Base-by-base conservation (phyloP, 64 coral and sea anemone genomes). In the Montipora cactus region DNA sequence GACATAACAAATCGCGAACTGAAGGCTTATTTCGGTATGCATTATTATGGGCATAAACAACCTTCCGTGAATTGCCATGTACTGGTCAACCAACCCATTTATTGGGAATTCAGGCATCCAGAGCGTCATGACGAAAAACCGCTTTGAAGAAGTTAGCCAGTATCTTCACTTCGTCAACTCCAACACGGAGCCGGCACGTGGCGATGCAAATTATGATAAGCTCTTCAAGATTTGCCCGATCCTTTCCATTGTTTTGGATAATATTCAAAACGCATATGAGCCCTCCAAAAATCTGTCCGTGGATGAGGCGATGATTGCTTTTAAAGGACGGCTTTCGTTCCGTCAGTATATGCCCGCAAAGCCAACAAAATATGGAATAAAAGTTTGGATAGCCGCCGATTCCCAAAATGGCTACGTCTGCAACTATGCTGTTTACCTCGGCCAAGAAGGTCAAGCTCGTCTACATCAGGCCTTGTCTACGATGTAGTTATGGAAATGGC, bases 401-500 rank as follows among this genome's bases (percentile, higher is more conserved):
- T 25, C 23, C 23, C 23, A 25, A 25, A 25, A 25, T 25, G 23
- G 23, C 23, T 25, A 25, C 23, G 23, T 25, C 23, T 25, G 23
- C 23, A 25, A 25, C 23, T 25, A 25, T 25, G 23, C 23, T 25
- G 92, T 93, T 93, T 88, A 93, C 59, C 28, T 78, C 28, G 83
- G 74, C 19, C 45, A 57, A 0, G 81, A 87, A 77, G 83, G 45
- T 2, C 21, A 92, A 21, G 5, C 11, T 61, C 69, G 51, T 52
- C 14, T 76, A 4, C 91, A 93, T 28, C 23, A 25, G 55, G 91
- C 18, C 71, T 87, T 5, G 75, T 83, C 1, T 93, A 93, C n/a
- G 73, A 93, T 88, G 83, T 93, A 7, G 82, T 93, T 12, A 93
- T 88, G 91, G 57, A 87, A 48, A 93, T 93, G 83, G 75, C 74